Evolutionary conservation across 2,797 vertebrate genomes (phyloP), one percentile per base, ranked within the genome.

Genomic region (Characodon lateralis): DNA sequence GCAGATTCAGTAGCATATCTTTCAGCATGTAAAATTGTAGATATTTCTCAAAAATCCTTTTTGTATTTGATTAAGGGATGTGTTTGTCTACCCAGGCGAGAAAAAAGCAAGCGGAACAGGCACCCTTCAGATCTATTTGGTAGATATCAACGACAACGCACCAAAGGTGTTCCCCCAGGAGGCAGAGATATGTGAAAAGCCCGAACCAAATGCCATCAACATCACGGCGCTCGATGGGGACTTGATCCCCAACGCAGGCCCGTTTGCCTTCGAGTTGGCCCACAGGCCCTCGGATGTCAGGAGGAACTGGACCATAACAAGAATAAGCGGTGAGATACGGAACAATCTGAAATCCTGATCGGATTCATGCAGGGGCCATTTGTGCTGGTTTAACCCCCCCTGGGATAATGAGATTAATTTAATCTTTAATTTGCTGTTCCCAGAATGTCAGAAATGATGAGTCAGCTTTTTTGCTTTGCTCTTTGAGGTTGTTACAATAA

Each of bases 141-240:
- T 97, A 90, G 98, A 99, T 91, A 96, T 99, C 89, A 99, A 99
- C 50, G 98, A 99, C 94, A 99, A 99, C 50, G 97, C 98, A 7
- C 98, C 98, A 1, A 96, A 95, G 88, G 97, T 99, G 73, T 96
- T 95, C 89, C 98, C 98, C 1, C 96, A 96, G 87, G 98, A 98
- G 93, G 95, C 95, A 0, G 97, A 97, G 53, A 96, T 98, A 50
- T 99, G 98, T 56, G 96, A 99, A 93, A 97, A 97, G 0, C 94
- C 98, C 0, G 97, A 98, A 66, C 97, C 97, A 73, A 99, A 97
- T 2, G 96, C 96, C 90, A 97, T 99, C 92, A 99, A 99, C 93
- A 98, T 99, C 93, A 99, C 98, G 1, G 98, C 98, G 0, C 73
- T 97, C 7, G 98, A 99, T 76, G 96, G 95, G 74, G 98, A 99